Conservation (phyloP, 2,888 invertebrate species). For the Ptilodon capucinus region DNA sequence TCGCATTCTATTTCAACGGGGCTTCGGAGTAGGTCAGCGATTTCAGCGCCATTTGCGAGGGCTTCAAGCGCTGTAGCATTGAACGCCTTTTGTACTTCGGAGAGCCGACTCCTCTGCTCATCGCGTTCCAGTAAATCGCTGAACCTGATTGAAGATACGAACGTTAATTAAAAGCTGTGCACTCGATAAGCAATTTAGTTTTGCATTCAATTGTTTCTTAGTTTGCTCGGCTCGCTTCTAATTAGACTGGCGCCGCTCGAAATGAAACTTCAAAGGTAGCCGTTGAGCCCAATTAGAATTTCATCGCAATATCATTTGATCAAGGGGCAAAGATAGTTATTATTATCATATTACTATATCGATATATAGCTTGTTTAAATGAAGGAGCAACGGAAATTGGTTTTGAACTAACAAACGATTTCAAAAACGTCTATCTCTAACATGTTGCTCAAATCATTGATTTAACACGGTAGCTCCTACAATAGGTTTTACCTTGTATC, state of each 20-base stretch:
- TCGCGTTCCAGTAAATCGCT: constrained; percentile 66
- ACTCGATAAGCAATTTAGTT: not conserved
- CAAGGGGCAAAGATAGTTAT: not conserved
- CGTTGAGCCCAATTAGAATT: not conserved
- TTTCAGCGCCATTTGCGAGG: constrained; percentile 50
- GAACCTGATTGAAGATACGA: constrained; percentile 17
- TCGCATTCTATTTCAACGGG: constrained; percentile 73
- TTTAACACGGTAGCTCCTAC: too few relatives aligned
- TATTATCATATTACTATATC: not conserved
- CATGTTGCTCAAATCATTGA: too few relatives aligned
- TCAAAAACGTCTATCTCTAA: too few relatives aligned
- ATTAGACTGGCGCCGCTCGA: not conserved
- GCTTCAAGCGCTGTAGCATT: constrained; percentile 63
- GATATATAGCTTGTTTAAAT: too few relatives aligned
- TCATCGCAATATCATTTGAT: not conserved
- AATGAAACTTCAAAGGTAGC: not conserved
- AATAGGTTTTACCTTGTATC: too few relatives aligned
- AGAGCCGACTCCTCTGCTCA: constrained; percentile 62
- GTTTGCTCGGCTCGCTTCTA: not conserved
- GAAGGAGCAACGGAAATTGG: too few relatives aligned
- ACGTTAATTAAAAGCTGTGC: not conserved
- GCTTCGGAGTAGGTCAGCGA: constrained; percentile 61
- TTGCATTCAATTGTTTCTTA: not conserved
- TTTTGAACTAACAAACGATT: too few relatives aligned
- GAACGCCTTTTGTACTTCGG: constrained; percentile 74